Evolutionary conservation across 1,140 invertebrate genomes (phyloP).

Genomic region (Platorchestia sp.): DNA sequence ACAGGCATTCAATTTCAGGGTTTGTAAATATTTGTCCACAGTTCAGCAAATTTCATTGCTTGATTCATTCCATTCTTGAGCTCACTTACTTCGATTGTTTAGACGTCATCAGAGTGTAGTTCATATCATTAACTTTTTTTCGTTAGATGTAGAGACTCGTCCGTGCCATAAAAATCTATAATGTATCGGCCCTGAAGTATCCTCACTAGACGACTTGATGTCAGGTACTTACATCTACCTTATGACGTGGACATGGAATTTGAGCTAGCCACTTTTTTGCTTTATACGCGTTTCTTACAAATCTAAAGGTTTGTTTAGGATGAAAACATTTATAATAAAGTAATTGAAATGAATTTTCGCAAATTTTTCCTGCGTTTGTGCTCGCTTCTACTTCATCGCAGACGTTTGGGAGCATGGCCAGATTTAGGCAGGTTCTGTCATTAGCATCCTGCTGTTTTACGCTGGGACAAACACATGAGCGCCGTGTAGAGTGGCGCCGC

Average conservation of each 20-base stretch:
- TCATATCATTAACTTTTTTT: not conserved
- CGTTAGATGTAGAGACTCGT: not conserved
- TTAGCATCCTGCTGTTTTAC: conserved; percentile 43
- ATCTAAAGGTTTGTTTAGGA: not conserved
- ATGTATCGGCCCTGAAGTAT: not conserved
- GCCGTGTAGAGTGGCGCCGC: not conserved
- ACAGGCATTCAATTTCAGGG: not conserved
- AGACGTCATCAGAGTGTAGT: not conserved
- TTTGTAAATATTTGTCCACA: not conserved
- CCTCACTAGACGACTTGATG: not conserved
- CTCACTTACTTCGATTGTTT: not conserved
- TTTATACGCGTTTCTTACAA: no score
- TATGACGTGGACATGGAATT: not conserved
- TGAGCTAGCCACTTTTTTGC: not conserved
- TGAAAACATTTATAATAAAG: not conserved
- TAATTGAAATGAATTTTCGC: not conserved
- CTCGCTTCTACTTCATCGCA: not conserved
- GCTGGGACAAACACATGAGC: not conserved
- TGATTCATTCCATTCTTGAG: not conserved
- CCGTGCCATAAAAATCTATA: not conserved
- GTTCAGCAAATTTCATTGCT: not conserved
- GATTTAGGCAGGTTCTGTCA: not conserved
- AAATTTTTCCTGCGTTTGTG: not conserved
- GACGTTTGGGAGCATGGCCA: not conserved
- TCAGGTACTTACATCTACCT: not conserved